Conservation (phyloP, 2,113 vertebrate species). For the Sinocyclocheilus maitianheensis region DNA sequence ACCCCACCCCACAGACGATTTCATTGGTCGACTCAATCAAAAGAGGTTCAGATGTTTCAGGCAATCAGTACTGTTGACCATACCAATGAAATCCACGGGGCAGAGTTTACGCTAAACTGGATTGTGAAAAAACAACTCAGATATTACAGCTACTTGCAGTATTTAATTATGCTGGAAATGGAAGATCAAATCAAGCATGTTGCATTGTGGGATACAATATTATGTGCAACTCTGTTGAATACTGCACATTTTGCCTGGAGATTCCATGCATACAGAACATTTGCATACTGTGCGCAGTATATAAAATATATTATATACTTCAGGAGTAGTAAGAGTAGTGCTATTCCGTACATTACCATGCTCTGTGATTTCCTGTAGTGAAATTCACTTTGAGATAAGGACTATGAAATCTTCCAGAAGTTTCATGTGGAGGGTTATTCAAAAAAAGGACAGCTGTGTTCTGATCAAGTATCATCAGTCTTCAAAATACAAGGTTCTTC, state of each 20-base stretch:
- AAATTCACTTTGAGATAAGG: background rate
- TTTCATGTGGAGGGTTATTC: background rate
- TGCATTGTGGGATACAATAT: background rate
- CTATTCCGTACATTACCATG: background rate
- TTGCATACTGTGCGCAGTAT: background rate
- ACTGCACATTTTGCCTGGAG: background rate
- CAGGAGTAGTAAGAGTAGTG: background rate
- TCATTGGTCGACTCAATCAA: background rate
- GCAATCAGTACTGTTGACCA: background rate
- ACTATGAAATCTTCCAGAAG: background rate
- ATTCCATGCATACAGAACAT: background rate
- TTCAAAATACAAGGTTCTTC: background rate
- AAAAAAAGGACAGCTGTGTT: background rate
- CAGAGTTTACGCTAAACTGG: background rate
- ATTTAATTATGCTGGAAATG: background rate
- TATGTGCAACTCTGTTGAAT: background rate
- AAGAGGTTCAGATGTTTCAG: background rate
- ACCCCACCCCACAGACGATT: background rate
- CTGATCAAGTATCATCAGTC: constrained; percentile 16
- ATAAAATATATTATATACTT: background rate
- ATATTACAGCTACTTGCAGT: background rate
- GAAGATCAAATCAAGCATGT: background rate
- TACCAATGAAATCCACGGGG: background rate
- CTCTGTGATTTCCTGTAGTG: constrained; percentile 13
- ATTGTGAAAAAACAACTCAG: background rate